Evolutionary conservation across 2,888 invertebrate genomes (phyloP).

Genomic region (Timema podura): DNA sequence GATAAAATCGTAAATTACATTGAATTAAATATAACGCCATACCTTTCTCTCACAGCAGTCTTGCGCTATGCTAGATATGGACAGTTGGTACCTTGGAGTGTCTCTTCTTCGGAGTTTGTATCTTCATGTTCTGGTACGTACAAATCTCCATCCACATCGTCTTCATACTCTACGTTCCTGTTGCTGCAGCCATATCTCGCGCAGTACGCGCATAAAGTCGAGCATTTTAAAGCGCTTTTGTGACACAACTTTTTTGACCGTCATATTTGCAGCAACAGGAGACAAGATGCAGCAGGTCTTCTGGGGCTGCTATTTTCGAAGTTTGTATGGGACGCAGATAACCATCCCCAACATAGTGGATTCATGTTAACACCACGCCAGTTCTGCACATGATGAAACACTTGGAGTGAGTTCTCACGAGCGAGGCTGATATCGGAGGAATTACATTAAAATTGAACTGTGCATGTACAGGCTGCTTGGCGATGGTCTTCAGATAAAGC

Average conservation of each 20-base stretch:
- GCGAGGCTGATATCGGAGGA: background rate
- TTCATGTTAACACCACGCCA: background rate
- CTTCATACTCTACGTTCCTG: background rate
- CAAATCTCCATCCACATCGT: background rate
- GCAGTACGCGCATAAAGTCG: background rate
- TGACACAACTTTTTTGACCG: background rate
- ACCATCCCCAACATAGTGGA: constrained; percentile 1
- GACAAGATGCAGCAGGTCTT: constrained; percentile 2
- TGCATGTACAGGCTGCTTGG: background rate
- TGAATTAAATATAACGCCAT: background rate
- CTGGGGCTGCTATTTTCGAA: background rate
- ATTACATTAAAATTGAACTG: background rate
- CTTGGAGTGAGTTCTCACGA: constrained; percentile 5
- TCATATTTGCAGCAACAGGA: background rate
- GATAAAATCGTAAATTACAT: background rate
- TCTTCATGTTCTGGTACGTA: background rate
- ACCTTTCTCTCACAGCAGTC: background rate
- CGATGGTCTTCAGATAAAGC: background rate
- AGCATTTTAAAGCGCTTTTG: constrained; percentile 8
- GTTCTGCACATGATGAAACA: background rate
- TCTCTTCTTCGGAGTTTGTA: background rate
- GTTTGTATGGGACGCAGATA: background rate
- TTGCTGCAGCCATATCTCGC: background rate
- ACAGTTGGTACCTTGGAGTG: background rate
- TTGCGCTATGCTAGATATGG: background rate